phyloP scores from a whole-genome alignment of 2,888 invertebrate species.

The Anthophora plumipes region DNA sequence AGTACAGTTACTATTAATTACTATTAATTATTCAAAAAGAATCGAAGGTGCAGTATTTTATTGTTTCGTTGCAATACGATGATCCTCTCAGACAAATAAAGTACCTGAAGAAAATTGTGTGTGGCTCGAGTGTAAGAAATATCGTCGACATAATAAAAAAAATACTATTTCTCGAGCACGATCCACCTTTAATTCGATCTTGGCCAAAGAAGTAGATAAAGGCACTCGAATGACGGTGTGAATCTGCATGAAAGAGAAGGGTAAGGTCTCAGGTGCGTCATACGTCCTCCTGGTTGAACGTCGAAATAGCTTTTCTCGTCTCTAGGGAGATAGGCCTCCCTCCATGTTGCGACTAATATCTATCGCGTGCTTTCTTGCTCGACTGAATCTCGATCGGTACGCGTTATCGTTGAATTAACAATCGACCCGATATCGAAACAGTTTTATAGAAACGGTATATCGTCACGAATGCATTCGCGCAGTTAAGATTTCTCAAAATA shows the following conservation, averaged over 20 bases:
- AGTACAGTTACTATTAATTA: no score
- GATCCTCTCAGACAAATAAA: no score
- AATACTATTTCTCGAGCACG: no score
- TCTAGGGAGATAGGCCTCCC: conserved; percentile 1
- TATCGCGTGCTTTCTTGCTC: conserved; percentile 2
- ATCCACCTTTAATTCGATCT: not conserved
- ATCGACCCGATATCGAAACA: not conserved
- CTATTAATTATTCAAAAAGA: no score
- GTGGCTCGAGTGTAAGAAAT: no score
- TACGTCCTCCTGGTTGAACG: conserved; percentile 54
- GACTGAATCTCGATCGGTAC: conserved; percentile 18
- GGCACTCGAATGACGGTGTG: conserved; percentile 21
- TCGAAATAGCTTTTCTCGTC: conserved; percentile 60
- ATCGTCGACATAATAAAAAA: conserved; percentile 30
- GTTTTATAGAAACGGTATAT: not conserved
- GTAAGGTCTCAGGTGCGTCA: conserved; percentile 61
- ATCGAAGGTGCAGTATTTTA: no score
- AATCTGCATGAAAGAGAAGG: conserved; percentile 47
- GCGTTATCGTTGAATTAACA: conserved; percentile 39
- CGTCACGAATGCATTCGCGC: no score
- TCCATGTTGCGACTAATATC: conserved; percentile 17
- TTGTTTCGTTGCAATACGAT: no score
- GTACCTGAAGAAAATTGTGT: no score
- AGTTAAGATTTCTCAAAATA: no score
- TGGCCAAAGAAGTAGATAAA: conserved; percentile 16